Evolutionary conservation across 2,113 vertebrate species (phyloP).

Genomic region (Datnioides undecimradiatus): DNA sequence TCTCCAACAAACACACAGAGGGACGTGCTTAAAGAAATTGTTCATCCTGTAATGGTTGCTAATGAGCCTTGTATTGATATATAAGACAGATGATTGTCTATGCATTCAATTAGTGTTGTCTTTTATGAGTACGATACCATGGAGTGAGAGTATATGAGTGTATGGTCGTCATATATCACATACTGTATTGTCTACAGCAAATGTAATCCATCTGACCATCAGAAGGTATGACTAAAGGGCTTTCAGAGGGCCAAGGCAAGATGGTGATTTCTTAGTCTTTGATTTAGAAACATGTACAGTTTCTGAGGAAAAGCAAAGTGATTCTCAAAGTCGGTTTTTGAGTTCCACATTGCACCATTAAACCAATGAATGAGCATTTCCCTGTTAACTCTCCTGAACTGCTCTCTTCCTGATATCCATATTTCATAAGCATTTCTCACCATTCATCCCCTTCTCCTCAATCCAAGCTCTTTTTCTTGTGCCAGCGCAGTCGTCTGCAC

Average conservation of each 20-base stretch:
- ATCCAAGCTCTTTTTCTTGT: slow-evolving; percentile 62
- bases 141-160: slow-evolving; percentile 5
- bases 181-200: not conserved
- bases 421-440: slow-evolving; percentile 78
- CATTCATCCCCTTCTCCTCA: slow-evolving; percentile 62
- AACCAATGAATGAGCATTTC: slow-evolving; percentile 58
- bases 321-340: not conserved
- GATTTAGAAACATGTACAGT: not conserved
- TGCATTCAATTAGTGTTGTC: slow-evolving; percentile 35
- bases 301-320: not conserved
- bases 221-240: not conserved
- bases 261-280: not conserved
- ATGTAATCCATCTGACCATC: slow-evolving; percentile 2
- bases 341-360: slow-evolving; percentile 40
- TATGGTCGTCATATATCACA: slow-evolving; percentile 20
- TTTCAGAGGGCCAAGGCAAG: slow-evolving; percentile 1
- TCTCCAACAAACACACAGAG: slow-evolving; percentile 57
- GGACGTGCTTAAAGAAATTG: slow-evolving; percentile 54
- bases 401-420: slow-evolving; percentile 73
- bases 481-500: slow-evolving; percentile 76
- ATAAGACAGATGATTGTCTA: slow-evolving; percentile 35
- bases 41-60: slow-evolving; percentile 51
- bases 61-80: slow-evolving; percentile 52
- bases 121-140: slow-evolving; percentile 22
- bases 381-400: slow-evolving; percentile 57